Evolutionary conservation across 2,888 invertebrate genomes (phyloP).

Genomic region (Trachelus iudaicus): DNA sequence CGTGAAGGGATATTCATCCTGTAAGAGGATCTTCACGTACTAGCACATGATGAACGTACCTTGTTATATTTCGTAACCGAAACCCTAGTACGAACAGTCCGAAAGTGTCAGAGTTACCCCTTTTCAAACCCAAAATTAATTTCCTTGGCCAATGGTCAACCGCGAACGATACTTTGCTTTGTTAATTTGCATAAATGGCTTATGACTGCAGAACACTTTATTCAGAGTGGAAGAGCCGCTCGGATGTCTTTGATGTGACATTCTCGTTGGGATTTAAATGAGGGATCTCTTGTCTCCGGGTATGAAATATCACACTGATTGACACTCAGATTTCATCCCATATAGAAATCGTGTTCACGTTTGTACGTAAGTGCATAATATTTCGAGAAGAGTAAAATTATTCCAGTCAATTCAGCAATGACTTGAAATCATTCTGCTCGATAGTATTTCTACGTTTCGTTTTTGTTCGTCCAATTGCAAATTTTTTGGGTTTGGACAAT

Average conservation of each 20-base stretch:
- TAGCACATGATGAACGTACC: neutral
- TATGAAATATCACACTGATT: slow-evolving; percentile 39
- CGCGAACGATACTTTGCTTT: neutral
- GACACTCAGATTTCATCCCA: neutral
- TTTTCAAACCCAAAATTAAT: neutral
- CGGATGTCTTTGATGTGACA: slow-evolving; percentile 54
- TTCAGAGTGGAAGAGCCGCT: slow-evolving; percentile 25
- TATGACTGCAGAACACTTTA: slow-evolving; percentile 50
- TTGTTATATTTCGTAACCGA: neutral
- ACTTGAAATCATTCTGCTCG: neutral
- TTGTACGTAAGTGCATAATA: neutral
- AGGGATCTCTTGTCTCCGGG: slow-evolving; percentile 30
- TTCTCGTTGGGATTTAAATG: slow-evolving; percentile 44
- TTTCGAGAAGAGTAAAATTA: neutral
- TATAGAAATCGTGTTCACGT: neutral
- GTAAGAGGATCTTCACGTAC: neutral
- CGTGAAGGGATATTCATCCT: neutral
- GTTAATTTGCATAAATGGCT: slow-evolving; percentile 57
- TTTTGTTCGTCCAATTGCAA: neutral
- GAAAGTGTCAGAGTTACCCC: neutral
- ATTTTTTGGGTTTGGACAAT: neutral
- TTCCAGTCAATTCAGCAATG: neutral
- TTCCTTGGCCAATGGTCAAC: neutral
- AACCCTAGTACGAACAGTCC: neutral
- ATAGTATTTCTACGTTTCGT: neutral